Conservation (phyloP, 2,888 invertebrate species). For the Yponomeuta plumbellus region DNA sequence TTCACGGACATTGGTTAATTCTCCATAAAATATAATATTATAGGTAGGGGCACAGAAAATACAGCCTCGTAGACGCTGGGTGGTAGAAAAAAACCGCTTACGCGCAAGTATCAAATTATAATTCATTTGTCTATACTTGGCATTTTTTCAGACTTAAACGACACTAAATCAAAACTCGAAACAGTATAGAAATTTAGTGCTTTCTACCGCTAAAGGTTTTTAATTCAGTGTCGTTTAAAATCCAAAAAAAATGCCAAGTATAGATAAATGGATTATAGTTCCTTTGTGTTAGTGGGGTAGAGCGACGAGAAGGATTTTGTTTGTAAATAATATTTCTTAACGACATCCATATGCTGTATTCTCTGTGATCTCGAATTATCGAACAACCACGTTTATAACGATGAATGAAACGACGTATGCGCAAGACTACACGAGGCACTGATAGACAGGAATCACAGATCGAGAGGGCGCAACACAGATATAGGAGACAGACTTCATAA, state of each 20-base stretch:
- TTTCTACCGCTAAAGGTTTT: no score
- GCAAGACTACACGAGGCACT: constrained; percentile 67
- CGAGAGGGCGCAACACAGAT: constrained; percentile 30
- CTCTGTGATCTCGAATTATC: constrained; percentile 29
- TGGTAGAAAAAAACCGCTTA: background rate
- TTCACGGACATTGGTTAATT: constrained; percentile 66
- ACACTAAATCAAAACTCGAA: no score
- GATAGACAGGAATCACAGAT: constrained; percentile 78
- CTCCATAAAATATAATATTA: constrained; percentile 58
- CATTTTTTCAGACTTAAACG: no score
- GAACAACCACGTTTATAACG: constrained; percentile 74
- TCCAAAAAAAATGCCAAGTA: no score
- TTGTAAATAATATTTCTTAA: background rate
- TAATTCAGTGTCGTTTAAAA: no score
- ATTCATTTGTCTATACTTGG: no score
- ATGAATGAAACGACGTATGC: constrained; percentile 69
- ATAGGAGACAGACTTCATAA: background rate
- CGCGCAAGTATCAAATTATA: no score
- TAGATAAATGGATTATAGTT: no score
- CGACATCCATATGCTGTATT: background rate
- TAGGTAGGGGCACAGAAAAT: background rate
- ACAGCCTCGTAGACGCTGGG: background rate
- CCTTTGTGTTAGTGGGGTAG: no score
- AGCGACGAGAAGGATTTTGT: no score
- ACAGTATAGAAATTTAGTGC: no score